Evolutionary conservation across 2,797 vertebrate genomes (phyloP), one percentile per base, ranked within the genome.

Genomic region (Sparidentex hasta): DNA sequence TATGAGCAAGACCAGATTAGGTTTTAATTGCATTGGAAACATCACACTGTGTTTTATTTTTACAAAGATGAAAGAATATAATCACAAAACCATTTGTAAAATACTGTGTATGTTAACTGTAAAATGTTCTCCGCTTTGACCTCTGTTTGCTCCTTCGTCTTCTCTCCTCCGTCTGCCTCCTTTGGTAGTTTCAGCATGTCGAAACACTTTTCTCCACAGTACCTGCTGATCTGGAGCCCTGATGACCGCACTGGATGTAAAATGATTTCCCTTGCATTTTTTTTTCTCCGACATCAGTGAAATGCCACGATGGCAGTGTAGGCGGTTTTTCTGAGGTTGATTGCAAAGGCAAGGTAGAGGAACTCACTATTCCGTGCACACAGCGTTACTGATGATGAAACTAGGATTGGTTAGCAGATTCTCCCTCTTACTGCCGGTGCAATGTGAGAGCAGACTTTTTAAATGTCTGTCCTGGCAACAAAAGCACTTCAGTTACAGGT

Each of bases 241-340:
- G 87, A 91, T 91, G 89, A 88, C 85, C 67, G 64, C 38, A 81
- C 70, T 77, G 79, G 74, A 78, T 87, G 78, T 74, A 87, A 93
- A 90, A 91, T 91, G 88, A 90, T 90, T 93, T 87, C 76, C 86
- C 61, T 89, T 92, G 90, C 91, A 90, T 27, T 88, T 92, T 92
- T 83, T 90, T 90, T 88, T 48, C 70, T 59, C 79, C 43, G 48
- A 89, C 91, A 92, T 90, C 89, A 91, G 89, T 89, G 80, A 91
- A 92, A 93, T 87, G 87, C 80, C 64, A 57, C 50, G 79, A 73
- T 62, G 79, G 75, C 51, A 58, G 84, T 58, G 74, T 76, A 57
- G 82, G 89, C 88, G 82, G 76, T 89, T 91, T 91, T 89, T 86
- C 72, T 65, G 69, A 69, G 71, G 64, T 68, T 78, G 83, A 87